Base-by-base conservation (phyloP, 2,797 vertebrate species). In the Sparidentex hasta region DNA sequence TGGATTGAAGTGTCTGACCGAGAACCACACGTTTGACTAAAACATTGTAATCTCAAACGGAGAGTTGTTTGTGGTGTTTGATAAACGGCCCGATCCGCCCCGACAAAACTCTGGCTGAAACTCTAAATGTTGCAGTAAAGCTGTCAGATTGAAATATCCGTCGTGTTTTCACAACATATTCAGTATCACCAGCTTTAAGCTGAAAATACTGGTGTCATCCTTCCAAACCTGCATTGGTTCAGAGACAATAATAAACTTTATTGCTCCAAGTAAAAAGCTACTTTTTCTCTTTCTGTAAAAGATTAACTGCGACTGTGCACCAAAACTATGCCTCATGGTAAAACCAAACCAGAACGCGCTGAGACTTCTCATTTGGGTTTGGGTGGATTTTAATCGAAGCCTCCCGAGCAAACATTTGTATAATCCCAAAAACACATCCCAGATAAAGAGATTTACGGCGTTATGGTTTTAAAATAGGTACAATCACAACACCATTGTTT, bases 281-380 rank as follows among this genome's bases (percentile, higher is more conserved):
- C 5, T 3, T 47, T 18, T 21, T 41, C 18, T 73, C 16, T 51
- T 21, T 27, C 29, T 69, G 21, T 41, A 13, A 70, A 85, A 64
- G 20, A 9, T 76, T 23, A 76, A 74, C 62, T 61, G 25, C 48
- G 55, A 68, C 43, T 38, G 67, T 57, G 48, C 61, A 68, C 77
- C 62, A 51, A 64, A 87, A 58, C 16, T 43, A 54, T 27, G n/a
- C 38, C 65, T 65, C 50, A n/a, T 72, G 86, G 80, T 88, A 51
- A 83, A 74, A 86, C 74, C 71, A 77, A 81, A 84, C 83, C 81
- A 56, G 84, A 72, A 61, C 82, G 74, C 52, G 62, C 14, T 21
- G 52, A 76, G 70, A 25, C 86, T 74, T 86, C 68, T 91, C 86
- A 88, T 88, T 88, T 86, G 8, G 88, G 83, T 84, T 86, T 88